These are phyloP conservation scores for Eulemur coronatus DNA, from an alignment of 2,797 vertebrate species.

Conservation along the genomic window DNA sequence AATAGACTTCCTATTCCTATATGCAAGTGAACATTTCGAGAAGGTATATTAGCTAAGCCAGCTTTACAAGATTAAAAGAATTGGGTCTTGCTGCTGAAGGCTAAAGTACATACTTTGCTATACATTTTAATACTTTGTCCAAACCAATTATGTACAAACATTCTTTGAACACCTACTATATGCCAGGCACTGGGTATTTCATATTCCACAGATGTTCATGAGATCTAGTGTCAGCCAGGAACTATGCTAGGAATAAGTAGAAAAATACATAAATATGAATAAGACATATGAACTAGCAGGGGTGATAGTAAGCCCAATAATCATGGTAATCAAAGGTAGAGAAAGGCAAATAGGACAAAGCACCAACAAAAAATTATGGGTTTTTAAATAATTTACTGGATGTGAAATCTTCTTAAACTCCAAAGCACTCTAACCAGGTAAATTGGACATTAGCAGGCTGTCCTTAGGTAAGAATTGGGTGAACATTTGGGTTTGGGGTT, in stretches of 20 bases:
- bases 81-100: conserved; percentile 21
- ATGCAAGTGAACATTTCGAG: conserved; percentile 37
- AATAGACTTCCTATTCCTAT: conserved; percentile 46
- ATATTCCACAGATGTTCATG: neutral
- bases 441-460: neutral
- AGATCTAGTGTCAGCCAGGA: neutral
- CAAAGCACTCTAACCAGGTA: neutral
- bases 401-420: neutral
- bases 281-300: neutral
- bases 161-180: conserved; percentile 18
- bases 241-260: neutral
- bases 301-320: neutral
- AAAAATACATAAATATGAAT: neutral
- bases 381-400: neutral
- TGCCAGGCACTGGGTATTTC: neutral
- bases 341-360: neutral
- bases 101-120: neutral
- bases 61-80: conserved; percentile 60
- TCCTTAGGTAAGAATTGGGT: neutral
- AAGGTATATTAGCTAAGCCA: conserved; percentile 56
- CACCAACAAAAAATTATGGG: neutral
- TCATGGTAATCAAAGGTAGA: neutral
- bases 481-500: neutral
- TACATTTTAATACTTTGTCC: conserved; percentile 40
- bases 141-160: conserved; percentile 6